phyloP scores from a whole-genome alignment of 2,888 invertebrate genomes.

The Entomobrya multifasciata region DNA sequence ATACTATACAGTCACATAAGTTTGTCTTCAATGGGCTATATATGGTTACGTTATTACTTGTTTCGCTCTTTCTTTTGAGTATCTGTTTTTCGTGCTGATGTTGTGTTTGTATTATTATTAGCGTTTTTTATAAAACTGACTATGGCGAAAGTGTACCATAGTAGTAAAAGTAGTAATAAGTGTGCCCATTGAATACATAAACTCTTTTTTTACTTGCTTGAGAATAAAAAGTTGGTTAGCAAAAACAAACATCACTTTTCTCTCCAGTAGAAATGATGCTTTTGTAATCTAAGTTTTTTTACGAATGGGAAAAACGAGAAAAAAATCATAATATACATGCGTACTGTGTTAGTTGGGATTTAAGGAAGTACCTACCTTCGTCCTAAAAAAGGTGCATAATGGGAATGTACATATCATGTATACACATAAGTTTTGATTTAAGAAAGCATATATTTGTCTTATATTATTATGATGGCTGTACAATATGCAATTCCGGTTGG shows the following conservation, averaged over 20 bases:
- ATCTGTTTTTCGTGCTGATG: background rate
- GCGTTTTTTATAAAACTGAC: background rate
- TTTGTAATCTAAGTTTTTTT: slow-evolving; percentile 78
- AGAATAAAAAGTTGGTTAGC: slow-evolving; percentile 76
- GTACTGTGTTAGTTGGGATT: slow-evolving; percentile 73
- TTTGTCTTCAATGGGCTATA: slow-evolving; percentile 15
- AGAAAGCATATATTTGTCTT: background rate
- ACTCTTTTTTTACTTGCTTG: slow-evolving; percentile 75
- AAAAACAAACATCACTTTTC: slow-evolving; percentile 75
- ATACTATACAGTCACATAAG: no score
- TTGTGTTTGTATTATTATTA: slow-evolving; percentile 56
- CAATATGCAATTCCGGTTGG: background rate
- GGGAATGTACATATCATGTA: background rate
- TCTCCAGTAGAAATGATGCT: slow-evolving; percentile 73
- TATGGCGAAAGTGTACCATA: no score
- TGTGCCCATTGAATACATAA: slow-evolving; percentile 78
- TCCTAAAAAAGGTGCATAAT: slow-evolving; percentile 17
- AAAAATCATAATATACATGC: no score
- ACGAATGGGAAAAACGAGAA: slow-evolving; percentile 76
- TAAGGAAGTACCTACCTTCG: slow-evolving; percentile 67
- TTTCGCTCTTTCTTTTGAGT: no score
- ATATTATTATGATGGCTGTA: background rate
- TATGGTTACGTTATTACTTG: slow-evolving; percentile 21
- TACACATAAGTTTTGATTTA: background rate
- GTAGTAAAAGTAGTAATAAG: slow-evolving; percentile 65